Percentiles rank a stretch among this genome's conserved stretches.
Conservation (phyloP, 1,140 invertebrate species). For the Colletes latitarsis region DNA sequence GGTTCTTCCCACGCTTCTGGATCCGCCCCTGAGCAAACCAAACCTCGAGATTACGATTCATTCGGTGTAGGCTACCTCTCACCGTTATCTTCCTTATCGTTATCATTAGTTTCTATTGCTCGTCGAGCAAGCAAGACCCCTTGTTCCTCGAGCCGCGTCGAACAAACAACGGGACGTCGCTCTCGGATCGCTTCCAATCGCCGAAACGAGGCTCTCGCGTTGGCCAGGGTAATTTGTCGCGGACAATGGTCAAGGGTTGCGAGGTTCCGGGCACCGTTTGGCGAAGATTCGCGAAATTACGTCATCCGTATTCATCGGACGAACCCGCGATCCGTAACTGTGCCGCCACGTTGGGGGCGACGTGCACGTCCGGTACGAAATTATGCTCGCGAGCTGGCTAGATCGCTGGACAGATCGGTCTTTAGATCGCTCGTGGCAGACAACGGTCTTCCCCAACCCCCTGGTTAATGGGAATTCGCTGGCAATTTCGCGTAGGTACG, state of each 20-base stretch:
- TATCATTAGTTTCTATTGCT: background rate
- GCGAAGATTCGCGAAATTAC: slow-evolving; percentile 19
- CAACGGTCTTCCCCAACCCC: background rate
- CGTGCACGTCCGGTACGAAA: slow-evolving; percentile 21
- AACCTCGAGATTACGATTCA: background rate
- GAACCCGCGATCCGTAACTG: slow-evolving; percentile 24
- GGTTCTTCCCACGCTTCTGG: no score
- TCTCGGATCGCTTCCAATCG: background rate
- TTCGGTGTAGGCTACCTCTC: background rate
- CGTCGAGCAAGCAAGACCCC: no score
- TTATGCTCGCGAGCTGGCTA: slow-evolving; percentile 49
- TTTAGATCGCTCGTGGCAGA: slow-evolving; percentile 42
- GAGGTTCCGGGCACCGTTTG: background rate
- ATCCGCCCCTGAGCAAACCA: no score
- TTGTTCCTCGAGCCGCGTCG: no score
- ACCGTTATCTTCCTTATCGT: background rate
- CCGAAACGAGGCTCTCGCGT: slow-evolving; percentile 40
- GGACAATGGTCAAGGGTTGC: slow-evolving; percentile 8
- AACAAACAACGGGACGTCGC: background rate
- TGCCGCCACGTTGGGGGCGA: background rate
- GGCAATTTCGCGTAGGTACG: slow-evolving; percentile 53
- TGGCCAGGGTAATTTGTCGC: slow-evolving; percentile 25
- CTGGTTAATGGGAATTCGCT: slow-evolving; percentile 55
- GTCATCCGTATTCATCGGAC: slow-evolving; percentile 54
- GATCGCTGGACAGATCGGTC: slow-evolving; percentile 46